Conservation (phyloP, 2,113 vertebrate species). For the Nothobranchius furzeri region DNA sequence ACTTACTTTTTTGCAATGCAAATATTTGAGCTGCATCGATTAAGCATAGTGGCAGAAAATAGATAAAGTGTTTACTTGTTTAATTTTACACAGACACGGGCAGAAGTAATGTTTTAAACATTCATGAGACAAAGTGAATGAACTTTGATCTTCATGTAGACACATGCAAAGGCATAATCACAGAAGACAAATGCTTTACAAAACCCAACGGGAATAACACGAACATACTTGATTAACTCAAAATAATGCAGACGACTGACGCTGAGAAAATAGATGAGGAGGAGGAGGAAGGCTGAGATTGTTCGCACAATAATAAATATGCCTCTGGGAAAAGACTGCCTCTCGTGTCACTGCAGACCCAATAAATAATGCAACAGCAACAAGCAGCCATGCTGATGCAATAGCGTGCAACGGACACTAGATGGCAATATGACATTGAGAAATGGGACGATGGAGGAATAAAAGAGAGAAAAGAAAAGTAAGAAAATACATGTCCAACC, state of each 20-base stretch:
- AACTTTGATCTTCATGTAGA: background rate
- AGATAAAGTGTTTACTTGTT: slow-evolving; percentile 1
- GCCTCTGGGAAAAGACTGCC: slow-evolving; percentile 34
- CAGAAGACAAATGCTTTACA: background rate
- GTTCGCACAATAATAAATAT: slow-evolving; percentile 31
- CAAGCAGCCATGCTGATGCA: slow-evolving; percentile 18
- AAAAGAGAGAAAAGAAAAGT: background rate
- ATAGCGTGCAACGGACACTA: slow-evolving; percentile 49
- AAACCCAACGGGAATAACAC: background rate
- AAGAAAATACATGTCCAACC: slow-evolving; percentile 9
- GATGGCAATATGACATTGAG: slow-evolving; percentile 63
- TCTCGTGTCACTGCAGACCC: slow-evolving; percentile 23
- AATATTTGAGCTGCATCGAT: slow-evolving; percentile 25
- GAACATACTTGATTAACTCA: background rate
- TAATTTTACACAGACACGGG: background rate
- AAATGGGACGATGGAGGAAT: slow-evolving; percentile 1
- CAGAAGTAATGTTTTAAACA: background rate
- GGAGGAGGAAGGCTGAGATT: background rate
- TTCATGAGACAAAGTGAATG: background rate
- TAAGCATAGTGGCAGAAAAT: background rate
- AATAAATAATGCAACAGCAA: slow-evolving; percentile 39
- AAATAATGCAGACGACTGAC: slow-evolving; percentile 1
- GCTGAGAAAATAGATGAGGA: background rate
- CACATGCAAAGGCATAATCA: background rate
- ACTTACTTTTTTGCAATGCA: slow-evolving; percentile 20